Evolutionary conservation across 2,888 invertebrate species (phyloP).

Genomic region (Antheraea assamensis): DNA sequence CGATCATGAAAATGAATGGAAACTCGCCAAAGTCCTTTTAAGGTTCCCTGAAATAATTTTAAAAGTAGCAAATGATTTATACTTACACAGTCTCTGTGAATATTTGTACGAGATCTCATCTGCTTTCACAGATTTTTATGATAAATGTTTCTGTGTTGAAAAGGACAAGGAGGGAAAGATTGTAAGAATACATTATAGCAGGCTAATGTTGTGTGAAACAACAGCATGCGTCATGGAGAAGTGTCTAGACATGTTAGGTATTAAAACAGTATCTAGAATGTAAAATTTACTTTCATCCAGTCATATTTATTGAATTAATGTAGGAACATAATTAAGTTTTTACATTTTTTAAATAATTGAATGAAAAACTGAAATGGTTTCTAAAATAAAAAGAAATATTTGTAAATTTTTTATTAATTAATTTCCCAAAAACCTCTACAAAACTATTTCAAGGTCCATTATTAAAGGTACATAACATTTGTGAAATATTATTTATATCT

Average conservation of each 20-base stretch:
- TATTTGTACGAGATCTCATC: slow-evolving; percentile 97
- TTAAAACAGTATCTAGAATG: slow-evolving; percentile 96
- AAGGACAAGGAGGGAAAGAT: slow-evolving; percentile 92
- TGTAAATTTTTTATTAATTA: slow-evolving; percentile 71
- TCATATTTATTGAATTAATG: slow-evolving; percentile 1
- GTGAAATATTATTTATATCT: slow-evolving; percentile 41
- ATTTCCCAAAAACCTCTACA: slow-evolving; percentile 79
- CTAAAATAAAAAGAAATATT: slow-evolving; percentile 44
- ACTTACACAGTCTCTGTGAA: slow-evolving; percentile 95
- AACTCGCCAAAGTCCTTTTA: slow-evolving; percentile 92
- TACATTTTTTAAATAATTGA: neutral
- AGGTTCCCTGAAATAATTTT: slow-evolving; percentile 94
- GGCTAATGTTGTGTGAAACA: slow-evolving; percentile 95
- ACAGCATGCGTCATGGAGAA: slow-evolving; percentile 93
- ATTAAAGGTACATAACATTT: slow-evolving; percentile 60
- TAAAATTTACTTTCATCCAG: slow-evolving; percentile 65
- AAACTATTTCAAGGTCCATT: slow-evolving; percentile 76
- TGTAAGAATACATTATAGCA: slow-evolving; percentile 90
- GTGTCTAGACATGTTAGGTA: slow-evolving; percentile 95
- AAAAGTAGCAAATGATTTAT: slow-evolving; percentile 91
- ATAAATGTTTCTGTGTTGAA: slow-evolving; percentile 98
- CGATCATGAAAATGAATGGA: slow-evolving; percentile 96
- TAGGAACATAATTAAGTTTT: slow-evolving; percentile 17
- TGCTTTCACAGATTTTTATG: slow-evolving; percentile 98
- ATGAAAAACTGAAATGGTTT: slow-evolving; percentile 25